A percentile compares a stretch with the other conserved stretches of the same genome.
Evolutionary conservation across 30 jellyfish, hydroid and myxozoan species (phyloP).

Genomic region (Aurelia sp.): DNA sequence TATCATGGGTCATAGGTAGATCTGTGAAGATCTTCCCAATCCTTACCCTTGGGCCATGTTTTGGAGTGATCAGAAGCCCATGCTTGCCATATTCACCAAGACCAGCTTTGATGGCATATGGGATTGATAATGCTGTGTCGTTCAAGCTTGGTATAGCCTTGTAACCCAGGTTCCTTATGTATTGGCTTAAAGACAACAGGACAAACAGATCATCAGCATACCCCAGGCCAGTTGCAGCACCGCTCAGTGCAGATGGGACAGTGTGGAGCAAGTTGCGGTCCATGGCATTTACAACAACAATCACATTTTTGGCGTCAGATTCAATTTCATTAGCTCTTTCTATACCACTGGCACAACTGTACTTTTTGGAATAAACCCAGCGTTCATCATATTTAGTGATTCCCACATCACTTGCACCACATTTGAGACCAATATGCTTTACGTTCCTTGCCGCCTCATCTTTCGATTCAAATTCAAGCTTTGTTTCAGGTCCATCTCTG

Average conservation of each 20-base stretch:
- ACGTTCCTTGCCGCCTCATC: slow-evolving; percentile 43
- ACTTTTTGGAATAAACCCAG: slow-evolving; percentile 46
- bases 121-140: slow-evolving; percentile 62
- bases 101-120: slow-evolving; percentile 69
- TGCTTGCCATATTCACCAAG: slow-evolving; percentile 69
- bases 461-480: slow-evolving; percentile 39
- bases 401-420: slow-evolving; percentile 59
- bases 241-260: slow-evolving; percentile 72
- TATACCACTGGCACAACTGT: slow-evolving; percentile 31
- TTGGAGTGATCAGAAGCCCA: slow-evolving; percentile 60
- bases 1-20: slow-evolving; percentile 53
- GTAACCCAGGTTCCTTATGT: slow-evolving; percentile 49
- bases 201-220: slow-evolving; percentile 60
- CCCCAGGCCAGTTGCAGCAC: slow-evolving; percentile 71
- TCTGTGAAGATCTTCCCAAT: slow-evolving; percentile 64
- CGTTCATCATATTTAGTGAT: slow-evolving; percentile 46
- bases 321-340: slow-evolving; percentile 47
- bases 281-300: slow-evolving; percentile 41
- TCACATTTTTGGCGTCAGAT: slow-evolving; percentile 33
- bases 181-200: slow-evolving; percentile 54
- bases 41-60: slow-evolving; percentile 62
- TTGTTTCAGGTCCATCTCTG: slow-evolving; percentile 45
- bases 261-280: slow-evolving; percentile 60
- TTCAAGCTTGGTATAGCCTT: slow-evolving; percentile 68
- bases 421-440: slow-evolving; percentile 34